These are phyloP conservation scores for Miichthys miiuy DNA, from an alignment of 2,797 vertebrate species.

Conservation along the genomic window DNA sequence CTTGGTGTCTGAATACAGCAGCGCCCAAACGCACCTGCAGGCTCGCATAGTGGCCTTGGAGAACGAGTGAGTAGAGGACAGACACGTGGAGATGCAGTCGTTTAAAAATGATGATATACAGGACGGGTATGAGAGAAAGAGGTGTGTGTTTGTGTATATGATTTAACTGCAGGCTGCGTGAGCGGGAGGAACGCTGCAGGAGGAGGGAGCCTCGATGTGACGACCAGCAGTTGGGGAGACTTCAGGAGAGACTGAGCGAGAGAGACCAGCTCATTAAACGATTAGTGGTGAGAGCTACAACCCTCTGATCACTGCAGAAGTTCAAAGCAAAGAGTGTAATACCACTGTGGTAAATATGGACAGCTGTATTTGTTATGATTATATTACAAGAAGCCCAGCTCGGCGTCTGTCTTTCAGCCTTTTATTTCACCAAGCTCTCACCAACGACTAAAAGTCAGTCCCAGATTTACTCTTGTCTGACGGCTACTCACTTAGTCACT, in stretches of 20 bases:
- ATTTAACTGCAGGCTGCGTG: constrained; percentile 86
- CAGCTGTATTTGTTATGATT: too few species aligned
- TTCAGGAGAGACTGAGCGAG: constrained; percentile 91
- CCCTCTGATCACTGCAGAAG: too few species aligned
- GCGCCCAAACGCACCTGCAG: constrained; percentile 88
- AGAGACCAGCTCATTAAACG: constrained; percentile 93
- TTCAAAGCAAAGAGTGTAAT: too few species aligned
- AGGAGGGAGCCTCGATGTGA: constrained; percentile 88
- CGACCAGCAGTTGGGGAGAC: constrained; percentile 89
- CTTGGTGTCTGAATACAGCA: constrained; percentile 90
- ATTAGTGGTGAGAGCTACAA: constrained; percentile 87
- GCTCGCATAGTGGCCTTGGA: constrained; percentile 91
- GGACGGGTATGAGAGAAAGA: constrained; percentile 42
- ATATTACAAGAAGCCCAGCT: too few species aligned
- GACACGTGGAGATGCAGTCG: not conserved
- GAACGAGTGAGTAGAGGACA: constrained; percentile 84
- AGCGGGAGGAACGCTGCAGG: constrained; percentile 89
- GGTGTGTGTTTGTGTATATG: constrained; percentile 62
- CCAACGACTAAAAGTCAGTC: too few species aligned
- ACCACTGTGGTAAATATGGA: too few species aligned
- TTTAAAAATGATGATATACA: not conserved
- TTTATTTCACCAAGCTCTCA: too few species aligned
- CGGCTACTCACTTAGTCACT: too few species aligned
- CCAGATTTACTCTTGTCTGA: too few species aligned
- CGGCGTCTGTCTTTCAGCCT: too few species aligned